phyloP scores from a whole-genome alignment of 2,797 vertebrate species.

The Enteromius unitaeniatus region DNA sequence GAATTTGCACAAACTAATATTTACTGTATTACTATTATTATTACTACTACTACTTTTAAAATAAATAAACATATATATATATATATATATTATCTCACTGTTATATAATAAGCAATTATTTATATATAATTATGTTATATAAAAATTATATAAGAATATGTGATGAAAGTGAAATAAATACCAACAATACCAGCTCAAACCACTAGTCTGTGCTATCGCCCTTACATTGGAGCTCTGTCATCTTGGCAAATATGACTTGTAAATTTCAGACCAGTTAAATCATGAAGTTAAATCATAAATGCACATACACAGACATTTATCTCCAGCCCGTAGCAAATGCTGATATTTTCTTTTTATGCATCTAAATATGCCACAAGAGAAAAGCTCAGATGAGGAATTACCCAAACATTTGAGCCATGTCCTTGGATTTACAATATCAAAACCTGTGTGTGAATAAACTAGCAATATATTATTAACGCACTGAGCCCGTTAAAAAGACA shows the following conservation, averaged over 20 bases:
- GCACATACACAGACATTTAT: constrained; percentile 35
- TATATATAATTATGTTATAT: not conserved
- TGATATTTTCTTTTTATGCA: constrained; percentile 34
- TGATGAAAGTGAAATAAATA: not conserved
- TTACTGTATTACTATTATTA: too few relatives aligned
- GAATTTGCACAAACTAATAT: not conserved
- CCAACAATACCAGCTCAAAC: constrained; percentile 60
- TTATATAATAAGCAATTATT: too few relatives aligned
- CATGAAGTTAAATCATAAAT: constrained; percentile 39
- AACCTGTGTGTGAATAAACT: constrained; percentile 15
- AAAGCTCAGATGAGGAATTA: constrained; percentile 21
- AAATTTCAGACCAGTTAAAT: constrained; percentile 24
- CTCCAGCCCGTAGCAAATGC: constrained; percentile 31
- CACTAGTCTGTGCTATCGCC: constrained; percentile 92
- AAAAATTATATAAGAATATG: not conserved
- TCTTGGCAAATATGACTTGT: not conserved
- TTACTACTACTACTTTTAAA: too few relatives aligned
- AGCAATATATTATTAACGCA: not conserved
- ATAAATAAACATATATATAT: too few relatives aligned
- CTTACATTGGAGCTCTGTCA: constrained; percentile 65
- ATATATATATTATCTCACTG: too few relatives aligned
- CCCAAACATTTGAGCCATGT: constrained; percentile 5
- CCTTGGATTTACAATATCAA: constrained; percentile 22
- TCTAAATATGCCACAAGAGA: constrained; percentile 40
- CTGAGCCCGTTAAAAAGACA: not conserved